Conservation (phyloP, 2,113 vertebrate genomes). For the Meleagris gallopavo region DNA sequence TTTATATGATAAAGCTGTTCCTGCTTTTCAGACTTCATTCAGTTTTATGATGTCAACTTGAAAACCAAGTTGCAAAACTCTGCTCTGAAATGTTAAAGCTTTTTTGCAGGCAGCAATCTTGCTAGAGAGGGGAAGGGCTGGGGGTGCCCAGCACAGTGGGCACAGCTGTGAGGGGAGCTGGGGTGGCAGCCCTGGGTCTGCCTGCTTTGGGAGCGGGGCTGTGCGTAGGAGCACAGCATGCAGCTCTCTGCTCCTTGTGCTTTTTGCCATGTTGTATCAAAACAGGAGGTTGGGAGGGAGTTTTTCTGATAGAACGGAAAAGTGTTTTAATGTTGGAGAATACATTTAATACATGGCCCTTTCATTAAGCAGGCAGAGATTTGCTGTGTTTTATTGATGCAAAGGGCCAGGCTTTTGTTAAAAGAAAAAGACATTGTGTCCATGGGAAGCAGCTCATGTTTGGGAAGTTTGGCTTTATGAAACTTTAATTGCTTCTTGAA, state of each 20-base stretch:
- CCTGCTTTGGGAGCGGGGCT: background rate
- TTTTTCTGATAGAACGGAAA: background rate
- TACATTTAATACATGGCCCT: background rate
- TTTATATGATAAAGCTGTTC: background rate
- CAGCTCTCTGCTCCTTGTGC: background rate
- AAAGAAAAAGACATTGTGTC: background rate
- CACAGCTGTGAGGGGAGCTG: background rate
- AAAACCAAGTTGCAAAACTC: background rate
- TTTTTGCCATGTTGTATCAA: conserved; percentile 14
- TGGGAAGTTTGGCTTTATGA: background rate
- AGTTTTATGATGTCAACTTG: background rate
- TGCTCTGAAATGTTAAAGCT: background rate
- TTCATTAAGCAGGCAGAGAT: background rate
- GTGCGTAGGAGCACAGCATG: accelerated
- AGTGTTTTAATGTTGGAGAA: background rate
- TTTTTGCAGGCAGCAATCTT: background rate
- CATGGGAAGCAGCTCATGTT: background rate
- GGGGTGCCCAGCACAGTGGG: background rate
- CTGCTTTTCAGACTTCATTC: background rate
- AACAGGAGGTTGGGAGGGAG: background rate
- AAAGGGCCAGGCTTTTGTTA: background rate
- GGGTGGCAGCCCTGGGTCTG: background rate
- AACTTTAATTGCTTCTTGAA: conserved; percentile 16
- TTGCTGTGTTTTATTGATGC: background rate
- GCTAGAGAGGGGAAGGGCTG: accelerated